Base-by-base conservation (phyloP, 2,113 vertebrate species). In the Sciurus niger region DNA sequence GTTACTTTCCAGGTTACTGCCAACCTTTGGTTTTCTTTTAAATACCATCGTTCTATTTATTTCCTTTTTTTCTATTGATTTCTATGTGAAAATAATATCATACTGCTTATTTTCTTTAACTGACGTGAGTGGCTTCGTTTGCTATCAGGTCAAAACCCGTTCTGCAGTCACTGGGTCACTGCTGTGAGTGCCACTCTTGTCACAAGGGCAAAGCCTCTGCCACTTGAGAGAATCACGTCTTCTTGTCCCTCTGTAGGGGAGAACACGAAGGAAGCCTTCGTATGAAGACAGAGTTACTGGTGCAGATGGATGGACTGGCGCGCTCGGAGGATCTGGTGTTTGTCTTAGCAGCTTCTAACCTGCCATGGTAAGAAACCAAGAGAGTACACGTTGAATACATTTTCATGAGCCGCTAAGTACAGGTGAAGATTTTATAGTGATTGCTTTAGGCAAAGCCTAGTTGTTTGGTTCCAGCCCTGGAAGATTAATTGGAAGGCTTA, bases 241-340 rank as follows among this genome's bases (percentile, higher is more conserved):
- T 78, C 96, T 89, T 97, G 43, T 83, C 89, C 97, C 94, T 95
- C 93, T 93, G 86, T 91, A 99, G 99, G n/a, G 99, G 99, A 30
- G 99, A 99, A 85, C 99, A 99, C 0, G 99, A 99, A 98, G 99
- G 99, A 93, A 99, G 99, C 96, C 99, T 99, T 24, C 98, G 99
- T 98, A 99, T 99, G 99, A 99, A 99, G 98, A 99, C 99, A 0
- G 99, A 99, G 98, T 98, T 99, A 60, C 98, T 99, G 98, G 99
- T 99, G 85, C 99, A 99, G 99, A 99, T 99, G 99, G 99, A 99
- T 32, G 99, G 99, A 79, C 98, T 99, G 97, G 99, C 99, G 3
- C 99, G 89, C 96, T 99, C 99, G 7, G 99, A 99, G 13, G 99
- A 99, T 97, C 99, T 99, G 46, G 99, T 99, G 92, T 99, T 99